Percentiles rank a stretch among this genome's conserved stretches.
Conservation (phyloP, 1,140 invertebrate species). For the Drosophila nigrodunni region DNA sequence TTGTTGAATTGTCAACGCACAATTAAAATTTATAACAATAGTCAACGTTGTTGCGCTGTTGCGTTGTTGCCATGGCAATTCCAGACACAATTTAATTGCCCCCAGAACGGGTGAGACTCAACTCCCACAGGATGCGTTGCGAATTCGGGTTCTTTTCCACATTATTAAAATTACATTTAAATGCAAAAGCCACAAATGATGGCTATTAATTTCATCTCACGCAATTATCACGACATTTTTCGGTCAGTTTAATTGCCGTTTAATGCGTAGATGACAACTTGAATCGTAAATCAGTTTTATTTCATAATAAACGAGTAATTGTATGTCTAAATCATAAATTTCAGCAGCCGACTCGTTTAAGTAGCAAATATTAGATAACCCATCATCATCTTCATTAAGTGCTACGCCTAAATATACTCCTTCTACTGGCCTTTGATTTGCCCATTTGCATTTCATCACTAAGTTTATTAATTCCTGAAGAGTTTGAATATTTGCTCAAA, state of each 20-base stretch:
- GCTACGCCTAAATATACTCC: too few species aligned
- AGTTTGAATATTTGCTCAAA: too few species aligned
- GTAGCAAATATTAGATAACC: too few species aligned
- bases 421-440: too few species aligned
- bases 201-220: constrained; percentile 74
- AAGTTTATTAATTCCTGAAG: too few species aligned
- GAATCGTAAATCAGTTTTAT: constrained; percentile 26
- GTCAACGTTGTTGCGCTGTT: constrained; percentile 22
- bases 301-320: background rate
- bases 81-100: constrained; percentile 77
- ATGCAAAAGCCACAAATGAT: constrained; percentile 62
- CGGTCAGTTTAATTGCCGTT: constrained; percentile 74
- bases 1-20: constrained; percentile 30
- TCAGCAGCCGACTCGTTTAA: too few species aligned
- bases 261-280: constrained; percentile 66
- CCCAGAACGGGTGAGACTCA: constrained; percentile 50
- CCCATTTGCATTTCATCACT: too few species aligned
- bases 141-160: constrained; percentile 27
- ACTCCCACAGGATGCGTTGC: background rate
- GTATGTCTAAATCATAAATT: background rate
- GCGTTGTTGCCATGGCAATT: constrained; percentile 55
- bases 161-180: constrained; percentile 76
- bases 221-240: constrained; percentile 79
- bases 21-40: constrained; percentile 81
- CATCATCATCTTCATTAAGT: too few species aligned